phyloP scores from a whole-genome alignment of 2,797 vertebrate genomes.

The Pseudochromis fuscus region DNA sequence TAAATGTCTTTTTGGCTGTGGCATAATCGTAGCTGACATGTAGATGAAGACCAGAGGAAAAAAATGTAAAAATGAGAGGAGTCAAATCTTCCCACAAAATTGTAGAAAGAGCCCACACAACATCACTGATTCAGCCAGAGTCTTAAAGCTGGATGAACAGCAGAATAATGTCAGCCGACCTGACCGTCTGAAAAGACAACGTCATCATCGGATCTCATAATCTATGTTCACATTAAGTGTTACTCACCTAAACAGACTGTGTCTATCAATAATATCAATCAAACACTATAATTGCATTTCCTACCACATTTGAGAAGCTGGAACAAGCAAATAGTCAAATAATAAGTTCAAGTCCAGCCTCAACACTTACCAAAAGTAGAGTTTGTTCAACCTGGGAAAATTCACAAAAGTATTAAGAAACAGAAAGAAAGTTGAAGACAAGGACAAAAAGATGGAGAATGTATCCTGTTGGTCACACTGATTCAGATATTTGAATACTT shows the following conservation, averaged over 20 bases:
- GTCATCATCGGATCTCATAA: too few species aligned
- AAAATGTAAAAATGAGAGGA: background rate
- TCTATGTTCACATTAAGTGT: too few species aligned
- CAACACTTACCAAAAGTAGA: background rate
- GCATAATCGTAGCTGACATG: too few species aligned
- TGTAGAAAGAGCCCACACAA: background rate
- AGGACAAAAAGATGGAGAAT: slow-evolving; percentile 11
- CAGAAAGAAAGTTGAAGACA: background rate
- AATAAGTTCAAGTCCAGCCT: background rate
- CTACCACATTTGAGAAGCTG: background rate
- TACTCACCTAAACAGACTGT: too few species aligned
- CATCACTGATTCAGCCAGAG: background rate
- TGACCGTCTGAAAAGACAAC: too few species aligned
- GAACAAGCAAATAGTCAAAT: background rate
- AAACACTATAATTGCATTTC: too few species aligned
- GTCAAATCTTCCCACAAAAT: background rate
- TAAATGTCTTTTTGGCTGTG: too few species aligned
- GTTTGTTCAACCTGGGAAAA: background rate
- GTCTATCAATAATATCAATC: too few species aligned
- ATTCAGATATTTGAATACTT: slow-evolving; percentile 14
- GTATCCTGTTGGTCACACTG: slow-evolving; percentile 28
- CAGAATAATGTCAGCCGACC: background rate
- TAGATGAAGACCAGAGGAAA: too few species aligned
- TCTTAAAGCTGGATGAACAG: background rate
- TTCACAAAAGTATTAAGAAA: background rate